Evolutionary conservation across 2,888 invertebrate species (phyloP).

Genomic region (Mythimna loreyi): DNA sequence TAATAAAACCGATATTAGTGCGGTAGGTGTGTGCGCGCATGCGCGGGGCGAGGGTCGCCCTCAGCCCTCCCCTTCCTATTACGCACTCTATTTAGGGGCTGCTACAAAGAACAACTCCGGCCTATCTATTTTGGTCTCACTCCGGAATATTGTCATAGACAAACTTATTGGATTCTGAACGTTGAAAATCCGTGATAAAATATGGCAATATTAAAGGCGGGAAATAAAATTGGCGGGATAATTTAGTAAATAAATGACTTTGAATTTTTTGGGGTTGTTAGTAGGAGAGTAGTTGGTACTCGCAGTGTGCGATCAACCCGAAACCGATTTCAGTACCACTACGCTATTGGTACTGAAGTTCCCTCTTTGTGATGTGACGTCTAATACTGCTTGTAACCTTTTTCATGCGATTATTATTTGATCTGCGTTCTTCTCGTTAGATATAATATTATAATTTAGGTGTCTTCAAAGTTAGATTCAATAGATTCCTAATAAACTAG

Average conservation of each 20-base stretch:
- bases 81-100: constrained; percentile 90
- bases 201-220: constrained; percentile 59
- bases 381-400: not conserved
- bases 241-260: constrained; percentile 50
- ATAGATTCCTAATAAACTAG: no score
- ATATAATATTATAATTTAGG: no score
- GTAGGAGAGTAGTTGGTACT: not conserved
- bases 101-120: constrained; percentile 87
- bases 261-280: constrained; percentile 28
- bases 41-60: constrained; percentile 81
- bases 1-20: constrained; percentile 88
- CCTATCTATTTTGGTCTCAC: constrained; percentile 89
- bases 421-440: no score
- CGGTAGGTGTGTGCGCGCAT: constrained; percentile 76
- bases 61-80: constrained; percentile 87
- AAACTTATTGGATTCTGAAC: constrained; percentile 84
- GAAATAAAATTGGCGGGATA: constrained; percentile 68
- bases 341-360: not conserved
- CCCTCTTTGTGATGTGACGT: not conserved
- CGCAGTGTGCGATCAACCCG: not conserved
- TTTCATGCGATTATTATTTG: not conserved
- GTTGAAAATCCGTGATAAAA: constrained; percentile 68
- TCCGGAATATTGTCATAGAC: constrained; percentile 86
- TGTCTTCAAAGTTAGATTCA: no score
- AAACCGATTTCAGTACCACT: not conserved